phyloP scores from a whole-genome alignment of 2,113 vertebrate genomes.

The Riparia riparia region DNA sequence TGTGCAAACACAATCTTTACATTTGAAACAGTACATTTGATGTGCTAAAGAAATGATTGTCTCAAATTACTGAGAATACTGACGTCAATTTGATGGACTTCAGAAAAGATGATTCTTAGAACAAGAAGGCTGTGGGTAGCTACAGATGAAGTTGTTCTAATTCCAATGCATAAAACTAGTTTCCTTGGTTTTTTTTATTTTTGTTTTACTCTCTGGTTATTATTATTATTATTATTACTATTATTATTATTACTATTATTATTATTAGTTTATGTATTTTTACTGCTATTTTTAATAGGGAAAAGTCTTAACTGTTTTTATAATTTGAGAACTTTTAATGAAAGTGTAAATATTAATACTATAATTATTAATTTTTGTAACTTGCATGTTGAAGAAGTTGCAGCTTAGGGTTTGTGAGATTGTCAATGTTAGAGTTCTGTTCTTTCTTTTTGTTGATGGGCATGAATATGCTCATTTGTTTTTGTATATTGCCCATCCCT shows the following conservation, averaged over 20 bases:
- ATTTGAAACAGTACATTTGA: background rate
- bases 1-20: background rate
- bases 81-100: background rate
- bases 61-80: background rate
- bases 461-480: constrained; percentile 99
- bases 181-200: constrained; percentile 71
- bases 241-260: constrained; percentile 68
- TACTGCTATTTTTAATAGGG: constrained; percentile 77
- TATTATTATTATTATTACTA: constrained; percentile 63
- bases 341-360: constrained; percentile 74
- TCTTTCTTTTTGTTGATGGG: constrained; percentile 97
- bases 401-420: constrained; percentile 99
- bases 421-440: constrained; percentile 99
- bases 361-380: constrained; percentile 75
- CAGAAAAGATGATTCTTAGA: background rate
- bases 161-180: constrained; percentile 81
- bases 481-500: constrained; percentile 99
- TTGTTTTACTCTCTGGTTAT: constrained; percentile 74
- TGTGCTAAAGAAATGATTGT: background rate
- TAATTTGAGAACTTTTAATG: constrained; percentile 73
- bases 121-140: constrained; percentile 63
- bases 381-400: constrained; percentile 99
- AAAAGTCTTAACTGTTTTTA: constrained; percentile 75
- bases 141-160: constrained; percentile 87
- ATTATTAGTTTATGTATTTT: constrained; percentile 80